phyloP scores from a whole-genome alignment of 2,888 invertebrate genomes.

The Nasonia oneida region DNA sequence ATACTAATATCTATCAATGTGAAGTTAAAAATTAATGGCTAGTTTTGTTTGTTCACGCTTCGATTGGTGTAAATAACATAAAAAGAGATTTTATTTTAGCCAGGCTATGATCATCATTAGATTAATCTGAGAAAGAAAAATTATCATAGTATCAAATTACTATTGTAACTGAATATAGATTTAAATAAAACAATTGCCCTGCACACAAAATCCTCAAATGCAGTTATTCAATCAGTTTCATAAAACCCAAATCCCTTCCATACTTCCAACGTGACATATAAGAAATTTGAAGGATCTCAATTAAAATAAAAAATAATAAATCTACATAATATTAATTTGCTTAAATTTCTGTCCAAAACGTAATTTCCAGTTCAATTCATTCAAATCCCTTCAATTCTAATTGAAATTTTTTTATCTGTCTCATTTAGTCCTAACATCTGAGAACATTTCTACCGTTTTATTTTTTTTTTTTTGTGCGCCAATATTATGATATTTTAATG shows the following conservation, averaged over 20 bases:
- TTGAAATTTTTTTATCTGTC: no score
- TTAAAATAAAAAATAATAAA: slow-evolving; percentile 80
- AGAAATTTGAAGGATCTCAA: no score
- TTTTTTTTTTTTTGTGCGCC: no score
- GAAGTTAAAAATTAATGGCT: slow-evolving; percentile 36
- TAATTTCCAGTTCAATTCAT: no score
- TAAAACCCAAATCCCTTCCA: not conserved
- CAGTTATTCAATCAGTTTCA: not conserved
- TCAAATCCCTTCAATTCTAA: no score
- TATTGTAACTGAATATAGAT: slow-evolving; percentile 57
- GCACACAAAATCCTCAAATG: slow-evolving; percentile 22
- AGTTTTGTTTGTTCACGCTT: slow-evolving; percentile 42
- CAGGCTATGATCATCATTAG: slow-evolving; percentile 51
- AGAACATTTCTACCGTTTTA: no score
- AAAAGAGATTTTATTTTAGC: slow-evolving; percentile 55
- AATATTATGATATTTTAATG: no score
- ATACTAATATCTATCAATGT: slow-evolving; percentile 25
- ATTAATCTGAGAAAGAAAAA: slow-evolving; percentile 22
- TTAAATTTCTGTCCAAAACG: no score
- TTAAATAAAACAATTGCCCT: slow-evolving; percentile 56
- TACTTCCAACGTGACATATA: no score
- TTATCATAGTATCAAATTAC: slow-evolving; percentile 41
- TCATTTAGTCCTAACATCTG: no score
- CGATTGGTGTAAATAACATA: slow-evolving; percentile 57
- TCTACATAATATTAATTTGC: no score